Evolutionary conservation across 2,113 vertebrate species (phyloP).

Genomic region (Polypterus senegalus): DNA sequence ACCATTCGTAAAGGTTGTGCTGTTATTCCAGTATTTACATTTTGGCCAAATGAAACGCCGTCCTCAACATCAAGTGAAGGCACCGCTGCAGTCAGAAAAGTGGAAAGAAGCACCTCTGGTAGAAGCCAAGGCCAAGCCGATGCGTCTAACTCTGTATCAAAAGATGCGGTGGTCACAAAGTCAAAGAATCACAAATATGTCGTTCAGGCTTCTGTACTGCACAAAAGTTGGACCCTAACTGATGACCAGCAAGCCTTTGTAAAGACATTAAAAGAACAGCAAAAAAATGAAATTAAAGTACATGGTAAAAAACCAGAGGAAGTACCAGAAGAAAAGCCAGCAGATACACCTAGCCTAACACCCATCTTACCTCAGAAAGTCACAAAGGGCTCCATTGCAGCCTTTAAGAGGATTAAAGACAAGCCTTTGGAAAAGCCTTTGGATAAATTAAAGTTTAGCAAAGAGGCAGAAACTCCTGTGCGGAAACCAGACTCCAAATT

Average conservation of each 20-base stretch:
- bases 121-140: conserved; percentile 21
- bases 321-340: too few species aligned
- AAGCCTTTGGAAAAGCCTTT: too few species aligned
- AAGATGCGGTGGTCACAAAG: not conserved
- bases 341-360: too few species aligned
- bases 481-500: too few species aligned
- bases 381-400: too few species aligned
- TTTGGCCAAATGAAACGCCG: conserved; percentile 36
- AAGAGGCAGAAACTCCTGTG: too few species aligned
- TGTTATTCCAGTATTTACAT: conserved; percentile 64
- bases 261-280: conserved; percentile 51
- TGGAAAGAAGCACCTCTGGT: conserved; percentile 32
- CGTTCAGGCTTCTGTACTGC: conserved; percentile 62
- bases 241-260: conserved; percentile 53
- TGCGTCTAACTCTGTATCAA: too few species aligned
- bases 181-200: conserved; percentile 64
- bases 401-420: too few species aligned
- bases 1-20: conserved; percentile 57
- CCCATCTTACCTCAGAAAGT: too few species aligned
- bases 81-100: conserved; percentile 9
- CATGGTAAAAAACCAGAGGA: too few species aligned
- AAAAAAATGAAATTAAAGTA: conserved; percentile 59
- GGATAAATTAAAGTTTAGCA: too few species aligned
- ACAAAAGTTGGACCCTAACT: conserved; percentile 66
- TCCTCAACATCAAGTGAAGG: conserved; percentile 10